These are phyloP conservation scores for Garrulus glandarius DNA, from an alignment of 2,797 vertebrate species.

Conservation along the genomic window DNA sequence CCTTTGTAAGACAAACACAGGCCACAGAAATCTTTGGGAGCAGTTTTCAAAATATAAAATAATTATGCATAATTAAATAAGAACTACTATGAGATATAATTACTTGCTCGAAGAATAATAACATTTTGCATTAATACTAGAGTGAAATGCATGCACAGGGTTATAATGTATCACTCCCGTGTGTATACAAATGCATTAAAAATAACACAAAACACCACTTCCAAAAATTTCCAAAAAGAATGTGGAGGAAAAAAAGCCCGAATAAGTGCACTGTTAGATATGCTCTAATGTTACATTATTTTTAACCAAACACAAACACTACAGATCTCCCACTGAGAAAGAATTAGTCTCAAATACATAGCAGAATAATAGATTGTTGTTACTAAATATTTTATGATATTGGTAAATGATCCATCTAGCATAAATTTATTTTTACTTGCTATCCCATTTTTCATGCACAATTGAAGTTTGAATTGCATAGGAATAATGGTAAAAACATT, in stretches of 20 bases:
- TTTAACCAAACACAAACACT: background rate
- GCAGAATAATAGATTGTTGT: conserved; percentile 39
- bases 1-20: background rate
- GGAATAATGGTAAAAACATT: conserved; percentile 42
- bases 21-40: background rate
- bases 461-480: conserved; percentile 56
- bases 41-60: background rate
- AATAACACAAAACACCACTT: background rate
- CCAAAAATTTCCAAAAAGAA: background rate
- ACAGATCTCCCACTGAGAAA: conserved; percentile 31
- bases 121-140: background rate
- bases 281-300: background rate
- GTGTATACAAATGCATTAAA: background rate
- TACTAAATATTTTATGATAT: conserved; percentile 63
- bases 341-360: conserved; percentile 35
- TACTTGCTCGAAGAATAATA: background rate
- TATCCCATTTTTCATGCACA: conserved; percentile 49
- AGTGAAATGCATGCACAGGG: background rate
- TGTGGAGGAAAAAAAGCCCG: background rate
- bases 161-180: background rate
- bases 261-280: background rate
- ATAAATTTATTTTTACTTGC: conserved; percentile 45
- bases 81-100: background rate
- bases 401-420: conserved; percentile 39
- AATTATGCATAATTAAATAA: background rate